Base-by-base conservation (phyloP, 2,888 invertebrate genomes). In the Rhorus exstirpatorius region DNA sequence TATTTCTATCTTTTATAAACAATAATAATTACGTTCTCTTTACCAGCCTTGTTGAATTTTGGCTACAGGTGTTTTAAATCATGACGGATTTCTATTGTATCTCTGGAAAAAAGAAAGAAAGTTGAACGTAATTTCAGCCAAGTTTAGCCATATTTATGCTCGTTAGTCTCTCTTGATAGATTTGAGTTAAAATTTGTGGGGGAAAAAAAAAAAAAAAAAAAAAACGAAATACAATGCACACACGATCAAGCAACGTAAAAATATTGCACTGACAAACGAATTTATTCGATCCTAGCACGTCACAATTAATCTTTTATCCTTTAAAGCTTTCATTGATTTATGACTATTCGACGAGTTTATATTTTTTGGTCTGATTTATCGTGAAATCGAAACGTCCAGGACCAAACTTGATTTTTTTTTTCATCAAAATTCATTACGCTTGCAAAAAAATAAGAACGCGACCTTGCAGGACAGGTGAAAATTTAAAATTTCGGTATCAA, bases 21-120 rank as follows among this genome's bases (percentile, higher is more conserved):
- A 53, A 71, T 75, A 61, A 79, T 83, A 83, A 79, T 83, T 83
- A 83, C 79, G 82, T 79, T 83, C 71, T 74, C 26, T 70, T 83
- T 81, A 83, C 83, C 86, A 84, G 83, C 77, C 83, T 6, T 88
- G 74, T 61, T 86, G 88, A 88, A 87, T 87, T 67, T 67, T 86
- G 87, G 85, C 85, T 91, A 92, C 88, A 90, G 89, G 81, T 88
- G 88, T 89, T 92, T 92, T 89, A 92, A 91, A 90, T 91, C 87
- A 87, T 92, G 92, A 87, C 88, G 91, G 82, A 92, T 89, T 89
- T 88, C 85, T 89, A 90, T 60, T 86, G 84, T 86, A 65, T 88
- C 85, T 91, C 91, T 91, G 91, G 87, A 91, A 91, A 31, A 88
- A 67, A 82, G 31, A 83, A 81, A 72, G 78, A 77, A 89, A 84